phyloP scores from a whole-genome alignment of 37 sponge, comb jelly and placozoan genomes.

The Axinella damicornis region DNA sequence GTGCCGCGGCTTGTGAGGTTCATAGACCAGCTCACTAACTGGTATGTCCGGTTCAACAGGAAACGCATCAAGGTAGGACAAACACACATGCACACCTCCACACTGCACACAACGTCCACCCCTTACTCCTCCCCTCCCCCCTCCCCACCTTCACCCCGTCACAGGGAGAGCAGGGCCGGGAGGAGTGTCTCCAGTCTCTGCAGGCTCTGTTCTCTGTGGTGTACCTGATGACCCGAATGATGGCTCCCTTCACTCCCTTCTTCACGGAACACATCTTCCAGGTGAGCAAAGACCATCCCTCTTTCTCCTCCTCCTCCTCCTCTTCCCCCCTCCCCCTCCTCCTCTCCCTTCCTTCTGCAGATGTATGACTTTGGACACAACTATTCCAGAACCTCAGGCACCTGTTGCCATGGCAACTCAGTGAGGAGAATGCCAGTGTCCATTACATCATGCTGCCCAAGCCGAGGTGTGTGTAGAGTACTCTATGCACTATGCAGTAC shows the following conservation, averaged over 20 bases:
- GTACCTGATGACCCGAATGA: constrained; percentile 86
- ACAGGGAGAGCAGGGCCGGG: constrained; percentile 79
- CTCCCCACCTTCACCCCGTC: not conserved
- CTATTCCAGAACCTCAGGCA: constrained; percentile 49
- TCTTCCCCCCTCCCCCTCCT: not conserved
- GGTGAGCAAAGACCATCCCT: not conserved
- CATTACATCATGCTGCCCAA: constrained; percentile 90
- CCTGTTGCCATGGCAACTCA: constrained; percentile 46
- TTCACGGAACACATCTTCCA: constrained; percentile 96
- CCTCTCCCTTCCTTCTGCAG: not conserved
- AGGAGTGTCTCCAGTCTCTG: constrained; percentile 78
- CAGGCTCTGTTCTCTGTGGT: constrained; percentile 90
- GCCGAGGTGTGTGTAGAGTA: constrained; percentile 51
- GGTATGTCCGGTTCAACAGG: constrained; percentile 97
- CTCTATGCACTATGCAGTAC: too few species aligned
- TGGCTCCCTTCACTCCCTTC: constrained; percentile 99
- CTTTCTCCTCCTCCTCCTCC: not conserved
- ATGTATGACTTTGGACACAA: not conserved
- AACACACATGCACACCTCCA: not conserved
- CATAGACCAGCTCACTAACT: constrained; percentile 97
- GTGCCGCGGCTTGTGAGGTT: constrained; percentile 90
- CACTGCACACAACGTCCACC: not conserved
- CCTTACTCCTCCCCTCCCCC: not conserved
- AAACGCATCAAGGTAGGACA: constrained; percentile 82
- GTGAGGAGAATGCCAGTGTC: constrained; percentile 72